A percentile compares a stretch with the other conserved stretches of the same genome.
Conservation (phyloP, 2,888 invertebrate species). For the Scaptomyza reducta region DNA sequence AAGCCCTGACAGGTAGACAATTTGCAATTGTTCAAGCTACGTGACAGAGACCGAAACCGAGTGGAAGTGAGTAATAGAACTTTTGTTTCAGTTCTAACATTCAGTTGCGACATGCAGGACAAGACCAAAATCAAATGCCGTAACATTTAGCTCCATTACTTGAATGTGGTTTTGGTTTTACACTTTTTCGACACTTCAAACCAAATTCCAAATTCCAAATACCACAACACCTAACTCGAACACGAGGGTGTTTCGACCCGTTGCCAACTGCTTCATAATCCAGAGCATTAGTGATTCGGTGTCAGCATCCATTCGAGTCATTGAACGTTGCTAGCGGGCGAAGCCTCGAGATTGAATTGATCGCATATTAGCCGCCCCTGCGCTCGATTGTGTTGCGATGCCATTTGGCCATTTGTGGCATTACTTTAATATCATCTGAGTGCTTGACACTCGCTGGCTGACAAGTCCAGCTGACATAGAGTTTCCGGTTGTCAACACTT, state of each 20-base stretch:
- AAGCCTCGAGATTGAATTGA: background rate
- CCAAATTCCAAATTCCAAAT: background rate
- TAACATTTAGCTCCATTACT: background rate
- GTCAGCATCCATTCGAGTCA: background rate
- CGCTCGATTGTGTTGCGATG: too few species aligned
- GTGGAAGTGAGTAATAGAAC: too few species aligned
- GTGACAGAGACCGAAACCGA: background rate
- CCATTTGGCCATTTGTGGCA: background rate
- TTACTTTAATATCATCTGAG: background rate
- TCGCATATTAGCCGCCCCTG: too few species aligned
- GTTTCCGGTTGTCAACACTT: slow-evolving; percentile 2
- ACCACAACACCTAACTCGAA: background rate
- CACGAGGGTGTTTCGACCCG: background rate
- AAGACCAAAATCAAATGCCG: background rate
- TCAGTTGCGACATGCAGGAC: background rate
- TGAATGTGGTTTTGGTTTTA: background rate
- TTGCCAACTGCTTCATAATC: slow-evolving; percentile 2
- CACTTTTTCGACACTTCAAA: background rate
- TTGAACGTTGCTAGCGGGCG: background rate
- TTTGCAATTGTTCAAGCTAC: background rate
- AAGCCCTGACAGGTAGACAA: background rate
- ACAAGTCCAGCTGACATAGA: background rate
- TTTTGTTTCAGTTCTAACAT: background rate
- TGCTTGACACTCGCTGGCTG: background rate
- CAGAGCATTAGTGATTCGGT: background rate